Evolutionary conservation across 2,888 invertebrate species (phyloP).

Genomic region (Meiosimyza decipiens): DNA sequence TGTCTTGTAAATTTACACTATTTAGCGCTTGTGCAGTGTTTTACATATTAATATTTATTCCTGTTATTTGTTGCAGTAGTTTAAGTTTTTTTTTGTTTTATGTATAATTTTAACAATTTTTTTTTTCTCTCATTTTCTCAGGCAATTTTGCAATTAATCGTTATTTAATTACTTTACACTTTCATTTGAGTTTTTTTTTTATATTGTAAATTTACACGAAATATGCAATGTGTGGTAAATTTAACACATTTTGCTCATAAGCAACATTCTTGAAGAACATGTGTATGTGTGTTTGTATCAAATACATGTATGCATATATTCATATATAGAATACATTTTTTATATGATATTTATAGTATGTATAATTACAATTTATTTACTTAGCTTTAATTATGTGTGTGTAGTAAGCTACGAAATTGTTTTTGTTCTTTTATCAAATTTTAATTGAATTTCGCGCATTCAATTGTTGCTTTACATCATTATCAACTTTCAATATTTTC

Average conservation of each 20-base stretch:
- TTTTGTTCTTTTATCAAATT: not conserved
- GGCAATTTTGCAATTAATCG: no score
- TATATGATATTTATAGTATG: not conserved
- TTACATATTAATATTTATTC: constrained; percentile 34
- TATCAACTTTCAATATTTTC: no score
- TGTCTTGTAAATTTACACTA: not conserved
- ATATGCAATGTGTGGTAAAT: no score
- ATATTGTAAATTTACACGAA: no score
- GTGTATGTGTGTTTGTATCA: constrained; percentile 20
- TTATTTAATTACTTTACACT: no score
- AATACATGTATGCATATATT: not conserved
- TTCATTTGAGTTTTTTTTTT: no score
- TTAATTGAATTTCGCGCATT: no score
- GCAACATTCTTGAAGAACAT: no score
- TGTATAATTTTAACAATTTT: not conserved
- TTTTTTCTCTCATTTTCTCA: not conserved
- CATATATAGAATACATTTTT: constrained; percentile 22
- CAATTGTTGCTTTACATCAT: not conserved
- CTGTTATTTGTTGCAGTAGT: constrained; percentile 26
- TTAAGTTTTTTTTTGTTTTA: not conserved
- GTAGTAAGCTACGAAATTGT: constrained; percentile 1
- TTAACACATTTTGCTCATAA: no score
- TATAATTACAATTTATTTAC: constrained; percentile 34
- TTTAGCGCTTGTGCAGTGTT: constrained; percentile 34
- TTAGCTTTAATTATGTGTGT: not conserved